Evolutionary conservation across 2,113 vertebrate species (phyloP).

Genomic region (Vicugna pacos): DNA sequence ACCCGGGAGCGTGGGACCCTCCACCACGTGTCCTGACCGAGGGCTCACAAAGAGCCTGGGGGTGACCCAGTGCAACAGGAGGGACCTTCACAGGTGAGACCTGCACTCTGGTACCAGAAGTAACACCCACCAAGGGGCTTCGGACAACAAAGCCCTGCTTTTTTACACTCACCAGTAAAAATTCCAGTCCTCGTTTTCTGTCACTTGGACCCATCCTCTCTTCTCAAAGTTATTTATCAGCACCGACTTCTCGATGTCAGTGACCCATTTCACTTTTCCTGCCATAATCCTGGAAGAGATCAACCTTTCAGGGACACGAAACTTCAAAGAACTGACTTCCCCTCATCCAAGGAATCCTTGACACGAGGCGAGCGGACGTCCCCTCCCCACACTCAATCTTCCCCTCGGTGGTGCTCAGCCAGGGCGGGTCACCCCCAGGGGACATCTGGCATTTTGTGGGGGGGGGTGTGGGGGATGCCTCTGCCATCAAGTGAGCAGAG

Average conservation of each 20-base stretch:
- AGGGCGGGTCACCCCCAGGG: not conserved
- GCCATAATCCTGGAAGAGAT: conserved; percentile 89
- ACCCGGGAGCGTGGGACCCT: rapidly evolving
- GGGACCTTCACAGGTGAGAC: not conserved
- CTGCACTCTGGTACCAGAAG: rapidly evolving
- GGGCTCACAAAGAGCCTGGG: rapidly evolving
- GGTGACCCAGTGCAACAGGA: rapidly evolving
- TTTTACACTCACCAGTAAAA: conserved; percentile 94
- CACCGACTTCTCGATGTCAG: conserved; percentile 98
- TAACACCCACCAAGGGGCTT: rapidly evolving
- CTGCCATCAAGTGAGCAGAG: rapidly evolving
- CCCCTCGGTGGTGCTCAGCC: not conserved
- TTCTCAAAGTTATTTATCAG: conserved; percentile 99
- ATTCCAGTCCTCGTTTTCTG: conserved; percentile 98
- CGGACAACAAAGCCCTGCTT: rapidly evolving
- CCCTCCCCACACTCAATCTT: rapidly evolving
- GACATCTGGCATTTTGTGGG: not conserved
- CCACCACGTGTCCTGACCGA: rapidly evolving
- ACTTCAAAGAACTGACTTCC: rapidly evolving
- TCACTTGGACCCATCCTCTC: conserved; percentile 95
- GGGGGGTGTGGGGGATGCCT: too few relatives aligned
- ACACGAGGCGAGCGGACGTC: rapidly evolving
- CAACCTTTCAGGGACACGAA: rapidly evolving
- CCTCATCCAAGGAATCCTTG: not conserved
- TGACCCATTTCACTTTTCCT: conserved; percentile 98